Evolutionary conservation across 2,888 invertebrate genomes (phyloP).

Genomic region (Trilocha varians): DNA sequence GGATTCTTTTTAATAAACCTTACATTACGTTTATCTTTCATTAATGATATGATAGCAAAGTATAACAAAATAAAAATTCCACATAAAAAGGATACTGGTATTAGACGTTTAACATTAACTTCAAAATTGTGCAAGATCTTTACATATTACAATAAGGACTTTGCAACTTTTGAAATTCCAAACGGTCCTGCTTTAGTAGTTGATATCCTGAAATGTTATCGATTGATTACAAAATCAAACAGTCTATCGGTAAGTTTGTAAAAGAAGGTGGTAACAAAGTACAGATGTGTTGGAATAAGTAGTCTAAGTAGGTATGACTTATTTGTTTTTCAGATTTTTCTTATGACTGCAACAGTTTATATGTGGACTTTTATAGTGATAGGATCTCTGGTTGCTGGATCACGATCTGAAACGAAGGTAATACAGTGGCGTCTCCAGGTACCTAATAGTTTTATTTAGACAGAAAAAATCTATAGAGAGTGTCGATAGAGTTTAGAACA

Average conservation of each 20-base stretch:
- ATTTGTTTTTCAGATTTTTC: slow-evolving; percentile 25
- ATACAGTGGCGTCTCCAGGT: background rate
- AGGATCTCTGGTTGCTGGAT: slow-evolving; percentile 19
- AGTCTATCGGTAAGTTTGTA: slow-evolving; percentile 25
- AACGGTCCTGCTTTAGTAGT: slow-evolving; percentile 15
- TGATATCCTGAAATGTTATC: slow-evolving; percentile 21
- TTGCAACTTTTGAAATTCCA: background rate
- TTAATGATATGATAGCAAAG: slow-evolving; percentile 18
- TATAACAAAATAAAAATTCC: slow-evolving; percentile 8
- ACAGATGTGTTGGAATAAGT: no score
- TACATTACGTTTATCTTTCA: slow-evolving; percentile 15
- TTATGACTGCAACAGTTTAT: slow-evolving; percentile 17
- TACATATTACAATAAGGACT: background rate
- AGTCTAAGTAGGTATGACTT: no score
- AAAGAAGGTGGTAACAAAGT: no score
- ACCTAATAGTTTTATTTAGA: background rate
- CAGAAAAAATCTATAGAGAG: no score
- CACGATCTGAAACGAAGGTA: slow-evolving; percentile 17
- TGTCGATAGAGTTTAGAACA: no score
- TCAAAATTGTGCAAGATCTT: background rate
- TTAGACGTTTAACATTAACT: no score
- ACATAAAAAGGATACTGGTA: no score
- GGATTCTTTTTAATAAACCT: slow-evolving; percentile 21
- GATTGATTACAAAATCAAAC: slow-evolving; percentile 18
- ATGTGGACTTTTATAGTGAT: slow-evolving; percentile 27